Base-by-base conservation (phyloP, 2,888 invertebrate genomes). In the Acleris emargana region DNA sequence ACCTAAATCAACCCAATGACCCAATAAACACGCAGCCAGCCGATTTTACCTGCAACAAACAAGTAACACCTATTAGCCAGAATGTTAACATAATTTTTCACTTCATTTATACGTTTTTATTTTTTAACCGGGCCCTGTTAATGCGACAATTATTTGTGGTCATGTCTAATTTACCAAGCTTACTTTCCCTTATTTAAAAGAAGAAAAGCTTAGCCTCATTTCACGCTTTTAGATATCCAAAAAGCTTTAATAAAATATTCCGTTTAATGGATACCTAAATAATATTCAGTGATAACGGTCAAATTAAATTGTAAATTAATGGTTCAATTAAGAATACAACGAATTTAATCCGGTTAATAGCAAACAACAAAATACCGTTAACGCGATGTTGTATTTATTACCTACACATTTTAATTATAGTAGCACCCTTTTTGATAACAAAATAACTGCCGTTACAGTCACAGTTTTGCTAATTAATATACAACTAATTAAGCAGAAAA, bases 11-110 rank as follows among this genome's bases (percentile, higher is more conserved):
- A 38, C 38, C 38, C 38, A 38, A 4, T 13, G 38, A 38, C 13
- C 38, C 38, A 32, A 9, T n/a, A 43, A 43, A 43, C 16, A 43
- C 43, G 43, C 43, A 43, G 43, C 32, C 9, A 16, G 43, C n/a
- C n/a, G 43, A 43, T 50, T 25, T 67, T 67, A 67, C 67, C 67
- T 60, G 67, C 9, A 63, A 67, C 63, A 67, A 63, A 51, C 49
- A 67, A 47, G 18, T 18, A 47, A 17, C 43, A n/a, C 11, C 43
- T 43, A 55, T 55, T 55, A 55, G 43, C 18, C 54, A 20, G 16
- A 55, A 43, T 18, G 47, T 22, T 45, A 45, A 43, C n/a, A 54
- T 16, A 7, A 54, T 7, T 54, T 28, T 47, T 58, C 16, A 53
- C 9, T 32, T 38, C 47, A 49, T 49, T 20, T 2, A 49, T 47